Base-by-base conservation (phyloP, 2,888 invertebrate species). In the Pammene aurita region DNA sequence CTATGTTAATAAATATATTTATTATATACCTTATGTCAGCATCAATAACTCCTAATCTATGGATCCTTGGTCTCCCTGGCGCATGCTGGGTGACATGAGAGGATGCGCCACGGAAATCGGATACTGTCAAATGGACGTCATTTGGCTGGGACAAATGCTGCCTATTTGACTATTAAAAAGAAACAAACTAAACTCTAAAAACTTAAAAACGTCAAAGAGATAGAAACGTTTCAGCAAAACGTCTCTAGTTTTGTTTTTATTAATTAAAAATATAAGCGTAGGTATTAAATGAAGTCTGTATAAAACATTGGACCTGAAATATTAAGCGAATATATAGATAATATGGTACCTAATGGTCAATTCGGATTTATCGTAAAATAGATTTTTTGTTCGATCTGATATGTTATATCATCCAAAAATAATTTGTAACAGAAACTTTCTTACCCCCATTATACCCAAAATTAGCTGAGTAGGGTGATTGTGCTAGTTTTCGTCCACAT, bases 101-200 rank as follows among this genome's bases (percentile, higher is more conserved):
- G 75, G 66, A 76, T 73, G 75, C 73, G 67, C 72, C 57, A 65
- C 72, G 74, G 78, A 77, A 73, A 75, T 73, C 67, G 75, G 76
- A 75, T 75, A 38, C 62, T 52, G 77, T 82, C 85, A 88, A 90
- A 89, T 87, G 84, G 77, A 77, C 85, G 85, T 86, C 75, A 85
- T 84, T 85, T 84, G 87, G 90, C 92, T 92, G 92, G 90, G 89
- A 76, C 84, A 89, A 86, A 88, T 85, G 74, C 85, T 86, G 83
- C 76, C 71, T 87, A 88, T 88, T 90, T 86, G 86, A 84, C 79
- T 64, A 55, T 74, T 74, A 35, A 54, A 44, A 13, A 11, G 9
- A 16, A 48, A 26, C 11, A 38, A 63, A 68, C 58, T 58, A 68
- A 64, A 68, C 35, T 58, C 63, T 64, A 52, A 46, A 63, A 62